A percentile compares a stretch with the other conserved stretches of the same genome.
These are phyloP conservation scores for Drosophila bifasciata DNA, from an alignment of 1,140 invertebrate genomes.

Conservation along the genomic window DNA sequence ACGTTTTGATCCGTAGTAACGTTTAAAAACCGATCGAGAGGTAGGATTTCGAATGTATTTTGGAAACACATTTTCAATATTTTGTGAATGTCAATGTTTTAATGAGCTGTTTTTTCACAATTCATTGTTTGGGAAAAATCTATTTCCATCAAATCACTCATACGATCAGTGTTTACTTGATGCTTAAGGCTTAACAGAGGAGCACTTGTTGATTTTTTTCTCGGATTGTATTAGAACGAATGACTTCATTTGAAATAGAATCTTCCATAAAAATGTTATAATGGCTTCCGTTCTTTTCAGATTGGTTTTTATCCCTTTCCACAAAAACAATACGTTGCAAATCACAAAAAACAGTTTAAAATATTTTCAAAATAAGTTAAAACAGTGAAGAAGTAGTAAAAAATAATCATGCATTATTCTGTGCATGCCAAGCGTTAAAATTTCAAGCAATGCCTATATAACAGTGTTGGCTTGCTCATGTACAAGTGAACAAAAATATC, in stretches of 20 bases:
- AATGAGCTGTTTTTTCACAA: constrained; percentile 32
- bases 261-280: constrained; percentile 55
- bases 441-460: too few species aligned
- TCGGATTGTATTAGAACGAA: constrained; percentile 12
- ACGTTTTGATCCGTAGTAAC: constrained; percentile 28
- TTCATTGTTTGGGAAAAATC: constrained; percentile 87
- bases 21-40: constrained; percentile 35
- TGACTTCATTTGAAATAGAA: constrained; percentile 7
- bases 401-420: too few species aligned
- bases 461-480: too few species aligned
- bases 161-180: constrained; percentile 87
- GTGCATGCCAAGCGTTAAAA: too few species aligned
- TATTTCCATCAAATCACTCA: constrained; percentile 92
- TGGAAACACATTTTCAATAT: constrained; percentile 25
- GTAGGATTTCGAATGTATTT: constrained; percentile 52
- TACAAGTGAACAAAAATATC: too few species aligned
- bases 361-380: too few species aligned
- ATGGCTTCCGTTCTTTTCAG: constrained; percentile 59
- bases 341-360: too few species aligned
- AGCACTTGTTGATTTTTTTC: constrained; percentile 86
- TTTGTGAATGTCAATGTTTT: constrained; percentile 34
- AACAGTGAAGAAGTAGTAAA: too few species aligned
- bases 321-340: constrained; percentile 58
- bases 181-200: constrained; percentile 86
- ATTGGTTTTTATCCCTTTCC: constrained; percentile 52